Evolutionary conservation across 2,113 vertebrate species (phyloP).

Genomic region (Melanerpes aurifrons): DNA sequence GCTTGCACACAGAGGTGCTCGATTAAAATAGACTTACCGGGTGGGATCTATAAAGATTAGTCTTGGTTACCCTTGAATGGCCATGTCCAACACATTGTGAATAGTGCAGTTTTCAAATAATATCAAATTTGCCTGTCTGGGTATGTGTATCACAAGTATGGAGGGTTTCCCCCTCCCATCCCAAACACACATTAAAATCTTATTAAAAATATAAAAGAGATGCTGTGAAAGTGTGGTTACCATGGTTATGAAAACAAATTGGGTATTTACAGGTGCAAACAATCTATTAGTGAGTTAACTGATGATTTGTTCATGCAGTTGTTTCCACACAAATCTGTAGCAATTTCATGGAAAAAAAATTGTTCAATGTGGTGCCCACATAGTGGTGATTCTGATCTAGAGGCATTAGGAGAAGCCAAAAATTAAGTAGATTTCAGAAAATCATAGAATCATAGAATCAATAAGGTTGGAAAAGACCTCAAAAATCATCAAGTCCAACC

Average conservation of each 20-base stretch:
- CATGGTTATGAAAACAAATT: constrained; percentile 49
- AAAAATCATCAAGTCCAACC: no score
- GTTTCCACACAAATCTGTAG: constrained; percentile 25
- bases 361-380: not conserved
- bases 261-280: constrained; percentile 43
- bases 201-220: constrained; percentile 1
- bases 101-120: not conserved
- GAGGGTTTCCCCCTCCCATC: not conserved
- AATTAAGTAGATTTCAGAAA: constrained; percentile 1
- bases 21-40: not conserved
- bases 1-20: not conserved
- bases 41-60: not conserved
- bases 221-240: constrained; percentile 19
- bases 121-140: not conserved
- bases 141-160: not conserved
- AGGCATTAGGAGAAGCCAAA: not conserved
- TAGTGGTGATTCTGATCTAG: not conserved
- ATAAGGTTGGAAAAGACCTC: no score
- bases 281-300: not conserved
- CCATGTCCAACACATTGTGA: not conserved
- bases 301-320: constrained; percentile 1
- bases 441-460: not conserved
- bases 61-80: not conserved
- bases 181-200: not conserved
- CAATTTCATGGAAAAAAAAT: constrained; percentile 23